Evolutionary conservation across 2,113 vertebrate genomes (phyloP).

Genomic region (Xiphophorus hellerii): DNA sequence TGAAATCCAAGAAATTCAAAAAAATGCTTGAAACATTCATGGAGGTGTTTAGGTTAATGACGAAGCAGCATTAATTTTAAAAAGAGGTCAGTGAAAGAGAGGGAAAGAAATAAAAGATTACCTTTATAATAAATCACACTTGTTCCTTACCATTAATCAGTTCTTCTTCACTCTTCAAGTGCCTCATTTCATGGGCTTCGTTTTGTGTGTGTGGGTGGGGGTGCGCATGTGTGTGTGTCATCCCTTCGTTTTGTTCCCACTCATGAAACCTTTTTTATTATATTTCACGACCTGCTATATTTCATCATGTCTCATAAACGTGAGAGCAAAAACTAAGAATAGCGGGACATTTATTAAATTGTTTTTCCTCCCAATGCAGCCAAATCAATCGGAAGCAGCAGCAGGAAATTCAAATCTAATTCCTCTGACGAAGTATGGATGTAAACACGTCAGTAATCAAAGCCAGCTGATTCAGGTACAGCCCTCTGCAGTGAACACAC

Average conservation of each 20-base stretch:
- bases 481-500: slow-evolving; percentile 17
- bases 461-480: slow-evolving; percentile 22
- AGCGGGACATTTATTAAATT: slow-evolving; percentile 34
- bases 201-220: slow-evolving; percentile 14
- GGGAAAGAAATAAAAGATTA: slow-evolving; percentile 59
- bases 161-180: slow-evolving; percentile 49
- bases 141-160: slow-evolving; percentile 61
- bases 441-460: slow-evolving; percentile 28
- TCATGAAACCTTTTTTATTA: slow-evolving; percentile 47
- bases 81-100: slow-evolving; percentile 7
- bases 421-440: slow-evolving; percentile 15
- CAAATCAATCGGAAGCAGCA: slow-evolving; percentile 26
- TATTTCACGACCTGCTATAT: slow-evolving; percentile 47
- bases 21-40: slow-evolving; percentile 25
- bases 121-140: slow-evolving; percentile 62
- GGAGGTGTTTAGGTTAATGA: slow-evolving; percentile 41
- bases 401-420: slow-evolving; percentile 50
- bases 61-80: slow-evolving; percentile 27
- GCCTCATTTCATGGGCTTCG: slow-evolving; percentile 38
- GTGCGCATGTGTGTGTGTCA: neutral
- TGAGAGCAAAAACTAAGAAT: slow-evolving; percentile 43
- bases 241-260: slow-evolving; percentile 25
- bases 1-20: slow-evolving; percentile 23
- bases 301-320: slow-evolving; percentile 44
- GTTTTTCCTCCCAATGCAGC: slow-evolving; percentile 29